Evolutionary conservation across 2,113 vertebrate genomes (phyloP), one percentile per base, ranked within the genome.

Genomic region (Lophura nycthemera): DNA sequence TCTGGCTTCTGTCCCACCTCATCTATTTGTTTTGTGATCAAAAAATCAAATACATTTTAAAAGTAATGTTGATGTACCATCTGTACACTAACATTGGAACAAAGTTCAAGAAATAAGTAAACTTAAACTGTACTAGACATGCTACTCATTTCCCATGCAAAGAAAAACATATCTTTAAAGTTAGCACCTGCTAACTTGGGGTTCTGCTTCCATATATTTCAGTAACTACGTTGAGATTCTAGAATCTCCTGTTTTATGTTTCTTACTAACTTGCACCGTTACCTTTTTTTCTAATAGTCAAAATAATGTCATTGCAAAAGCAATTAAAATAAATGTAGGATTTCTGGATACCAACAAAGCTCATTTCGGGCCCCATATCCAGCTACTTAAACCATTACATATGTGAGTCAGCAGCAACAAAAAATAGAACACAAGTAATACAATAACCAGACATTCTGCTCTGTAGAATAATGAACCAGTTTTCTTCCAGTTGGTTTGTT

Each of bases 331-430:
- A 76, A 85, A 71, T 47, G 10, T 32, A 69, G 11, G 7, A 85
- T 79, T 88, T 73, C 48, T 88, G 77, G 74, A 86, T 63, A 71
- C 30, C 94, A 92, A 70, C 16, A 73, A 34, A 88, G 69, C 6
- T 73, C 1, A 61, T 76, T 83, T 90, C 64, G 90, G 24, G 27
- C 30, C 80, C 40, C 59, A 77, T 2, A 74, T 47, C 29, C 50
- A 73, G 25, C 18, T 69, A 89, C 61, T 73, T 29, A 54, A 86
- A 59, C 11, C 6, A 43, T 25, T 20, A 56, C 5, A 2, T 8
- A 88, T 9, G 4, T 34, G 73, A 71, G 40, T 34, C 67, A 81
- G 16, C 11, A 90, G 13, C 54, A 34, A 64, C 24, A 34, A 59
- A 42, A 80, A 92, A 88, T 22, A 43, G 3, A 67, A 83, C 9